Base-by-base conservation (phyloP, 2,113 vertebrate species). In the Dasyprocta punctata region DNA sequence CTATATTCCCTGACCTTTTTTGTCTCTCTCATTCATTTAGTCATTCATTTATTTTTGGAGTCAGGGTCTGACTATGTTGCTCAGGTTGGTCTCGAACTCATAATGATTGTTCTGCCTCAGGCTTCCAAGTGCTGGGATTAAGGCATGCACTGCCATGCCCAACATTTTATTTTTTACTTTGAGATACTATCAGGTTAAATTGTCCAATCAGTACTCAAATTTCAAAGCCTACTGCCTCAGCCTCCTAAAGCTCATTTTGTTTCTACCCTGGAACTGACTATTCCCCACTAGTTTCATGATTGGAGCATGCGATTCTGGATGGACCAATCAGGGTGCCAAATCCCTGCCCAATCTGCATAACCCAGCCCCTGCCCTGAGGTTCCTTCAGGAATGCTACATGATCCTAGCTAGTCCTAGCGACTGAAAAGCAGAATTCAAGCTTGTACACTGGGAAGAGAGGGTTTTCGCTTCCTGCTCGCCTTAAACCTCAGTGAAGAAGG, bases 331-430 rank as follows among this genome's bases (percentile, higher is more conserved):
- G n/a, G 81, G 41, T 33, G 2, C 58, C 58, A 52, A 30, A 36
- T 41, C 17, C 47, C 28, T 86, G 10, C 44, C 41, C 7, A 69
- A 78, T 78, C 63, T 89, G 82, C 56, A 58, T 80, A 95, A 65
- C 11, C 30, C 49, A 44, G 7, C 13, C 52, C 22, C 69, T 22
- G 28, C 26, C 6, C 33, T 26, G 54, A 26, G 22, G 54, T 58
- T 52, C 9, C 4, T 52, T 73, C 78, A 5, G 1, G 44, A 28
- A 54, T 38, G 58, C 10, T 22, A 7, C 1, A 0, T 3, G 20
- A 61, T n/a, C 28, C 36, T 3, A 0, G 33, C 47, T 75, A 14
- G 17, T 38, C 30, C 52, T 24, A 49, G 49, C 26, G n/a, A 49
- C 2, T 36, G 56, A 36, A 49, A 1, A 17, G 78, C 22, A 41